A percentile compares a stretch with the other conserved stretches of the same genome.
phyloP scores from a whole-genome alignment of 2,797 vertebrate genomes.

The Eurystomus glaucurus region DNA sequence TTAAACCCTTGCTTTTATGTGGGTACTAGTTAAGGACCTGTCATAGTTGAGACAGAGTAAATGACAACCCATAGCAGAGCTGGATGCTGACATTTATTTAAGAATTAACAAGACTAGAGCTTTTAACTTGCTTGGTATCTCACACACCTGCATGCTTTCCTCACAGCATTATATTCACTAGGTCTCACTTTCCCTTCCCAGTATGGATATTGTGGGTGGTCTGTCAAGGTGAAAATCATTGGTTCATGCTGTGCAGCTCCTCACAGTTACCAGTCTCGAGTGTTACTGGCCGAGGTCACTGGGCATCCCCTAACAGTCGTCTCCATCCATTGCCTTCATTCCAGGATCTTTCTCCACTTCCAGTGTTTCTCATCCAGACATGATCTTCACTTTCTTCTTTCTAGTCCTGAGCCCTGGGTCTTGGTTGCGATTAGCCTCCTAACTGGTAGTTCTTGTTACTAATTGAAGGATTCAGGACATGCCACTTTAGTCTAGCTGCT shows the following conservation, averaged over 20 bases:
- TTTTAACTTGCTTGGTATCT: background rate
- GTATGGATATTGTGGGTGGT: background rate
- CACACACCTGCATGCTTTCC: background rate
- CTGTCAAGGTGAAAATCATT: background rate
- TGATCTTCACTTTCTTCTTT: background rate
- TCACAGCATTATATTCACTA: background rate
- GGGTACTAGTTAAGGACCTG: background rate
- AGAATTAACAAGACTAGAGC: background rate
- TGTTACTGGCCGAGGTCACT: background rate
- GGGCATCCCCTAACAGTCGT: background rate
- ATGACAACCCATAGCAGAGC: background rate
- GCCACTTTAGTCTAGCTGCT: background rate
- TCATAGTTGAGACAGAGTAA: background rate
- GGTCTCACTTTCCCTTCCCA: background rate
- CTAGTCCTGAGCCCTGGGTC: background rate
- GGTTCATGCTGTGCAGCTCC: background rate
- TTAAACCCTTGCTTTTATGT: background rate
- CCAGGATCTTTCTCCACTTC: background rate
- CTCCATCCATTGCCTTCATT: background rate
- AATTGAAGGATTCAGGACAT: background rate
- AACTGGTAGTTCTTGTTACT: background rate
- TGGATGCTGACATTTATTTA: background rate
- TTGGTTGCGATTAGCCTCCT: background rate
- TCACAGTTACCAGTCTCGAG: background rate
- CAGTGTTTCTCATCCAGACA: background rate